Conservation (phyloP, 2,113 vertebrate species). For the Leptosomus discolor region DNA sequence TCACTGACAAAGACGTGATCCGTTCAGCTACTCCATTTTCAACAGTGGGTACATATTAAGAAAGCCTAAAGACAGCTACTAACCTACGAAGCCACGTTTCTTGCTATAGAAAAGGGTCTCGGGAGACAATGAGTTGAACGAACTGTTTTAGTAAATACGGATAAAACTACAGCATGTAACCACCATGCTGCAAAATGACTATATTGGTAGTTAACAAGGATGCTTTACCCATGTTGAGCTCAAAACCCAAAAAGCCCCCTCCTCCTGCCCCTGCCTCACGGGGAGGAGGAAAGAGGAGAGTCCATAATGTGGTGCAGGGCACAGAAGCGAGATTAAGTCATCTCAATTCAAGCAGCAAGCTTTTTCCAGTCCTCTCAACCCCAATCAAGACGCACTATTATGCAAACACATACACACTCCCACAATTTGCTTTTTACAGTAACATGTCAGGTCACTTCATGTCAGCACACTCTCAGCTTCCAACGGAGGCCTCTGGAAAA, state of each 20-base stretch:
- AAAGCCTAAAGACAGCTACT: neutral
- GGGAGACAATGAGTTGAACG: neutral
- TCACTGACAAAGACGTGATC: neutral
- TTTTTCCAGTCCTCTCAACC: slow-evolving; percentile 4
- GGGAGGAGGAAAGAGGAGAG: neutral
- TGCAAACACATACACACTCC: neutral
- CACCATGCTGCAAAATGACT: neutral
- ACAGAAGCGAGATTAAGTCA: neutral
- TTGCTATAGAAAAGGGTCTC: neutral
- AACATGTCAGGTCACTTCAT: neutral
- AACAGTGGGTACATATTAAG: neutral
- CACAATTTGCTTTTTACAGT: neutral
- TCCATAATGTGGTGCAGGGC: neutral
- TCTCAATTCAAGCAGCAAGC: neutral
- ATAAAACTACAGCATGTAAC: neutral
- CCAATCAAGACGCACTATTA: neutral
- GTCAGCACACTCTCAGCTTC: neutral
- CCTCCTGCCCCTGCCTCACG: neutral
- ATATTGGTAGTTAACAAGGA: neutral
- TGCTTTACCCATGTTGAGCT: neutral
- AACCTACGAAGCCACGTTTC: neutral
- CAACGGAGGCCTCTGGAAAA: neutral
- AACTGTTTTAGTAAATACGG: neutral
- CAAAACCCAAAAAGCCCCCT: neutral
- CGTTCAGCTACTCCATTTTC: neutral